Evolutionary conservation across 2,888 invertebrate species (phyloP).

Genomic region (Pachydiplax longipennis): DNA sequence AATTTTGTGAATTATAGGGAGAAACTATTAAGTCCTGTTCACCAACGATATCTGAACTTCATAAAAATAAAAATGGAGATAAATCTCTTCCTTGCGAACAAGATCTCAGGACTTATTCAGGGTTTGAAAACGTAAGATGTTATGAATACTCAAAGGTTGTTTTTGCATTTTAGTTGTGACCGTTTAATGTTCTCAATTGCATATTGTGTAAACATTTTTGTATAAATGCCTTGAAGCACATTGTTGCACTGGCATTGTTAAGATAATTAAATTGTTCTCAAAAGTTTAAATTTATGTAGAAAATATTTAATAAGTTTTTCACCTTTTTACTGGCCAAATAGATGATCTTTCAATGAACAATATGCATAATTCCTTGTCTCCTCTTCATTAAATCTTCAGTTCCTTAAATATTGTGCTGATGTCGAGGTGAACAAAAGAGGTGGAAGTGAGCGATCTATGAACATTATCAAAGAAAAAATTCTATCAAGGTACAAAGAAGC

Average conservation of each 20-base stretch:
- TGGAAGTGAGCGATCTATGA: background rate
- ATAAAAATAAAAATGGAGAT: background rate
- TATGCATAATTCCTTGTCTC: no score
- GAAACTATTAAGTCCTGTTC: no score
- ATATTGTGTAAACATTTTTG: no score
- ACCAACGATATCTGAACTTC: no score
- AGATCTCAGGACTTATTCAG: background rate
- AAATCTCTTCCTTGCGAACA: background rate
- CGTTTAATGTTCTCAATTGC: background rate
- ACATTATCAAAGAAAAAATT: background rate
- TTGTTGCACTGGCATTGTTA: no score
- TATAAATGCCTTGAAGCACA: no score
- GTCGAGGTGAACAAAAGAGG: background rate
- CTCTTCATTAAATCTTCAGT: background rate
- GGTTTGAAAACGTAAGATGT: background rate
- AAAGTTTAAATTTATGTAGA: no score
- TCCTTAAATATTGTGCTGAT: background rate
- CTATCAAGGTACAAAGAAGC: background rate
- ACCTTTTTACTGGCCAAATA: no score
- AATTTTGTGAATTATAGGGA: no score
- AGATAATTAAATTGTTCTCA: no score
- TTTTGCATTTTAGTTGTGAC: background rate
- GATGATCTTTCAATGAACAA: no score
- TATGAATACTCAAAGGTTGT: no score
- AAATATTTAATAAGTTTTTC: background rate